A percentile compares a stretch with the other conserved stretches of the same genome.
These are phyloP conservation scores for Aphrocallistes beatrix DNA, from an alignment of 37 sponge, comb jelly and placozoan species.

Conservation along the genomic window DNA sequence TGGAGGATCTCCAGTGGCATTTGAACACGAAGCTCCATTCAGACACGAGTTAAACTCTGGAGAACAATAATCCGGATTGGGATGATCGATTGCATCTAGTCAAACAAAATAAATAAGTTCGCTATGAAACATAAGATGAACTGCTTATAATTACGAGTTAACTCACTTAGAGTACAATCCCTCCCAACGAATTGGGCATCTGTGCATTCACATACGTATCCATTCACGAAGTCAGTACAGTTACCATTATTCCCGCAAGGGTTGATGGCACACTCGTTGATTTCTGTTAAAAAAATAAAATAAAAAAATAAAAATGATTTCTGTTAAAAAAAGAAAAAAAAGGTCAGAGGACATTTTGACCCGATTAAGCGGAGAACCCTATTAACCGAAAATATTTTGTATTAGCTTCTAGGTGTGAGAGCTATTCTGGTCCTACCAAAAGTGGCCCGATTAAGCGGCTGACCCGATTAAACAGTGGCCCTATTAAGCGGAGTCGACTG, in stretches of 20 bases:
- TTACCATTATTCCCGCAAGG: neutral
- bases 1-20: neutral
- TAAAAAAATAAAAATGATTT: no score
- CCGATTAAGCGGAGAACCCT: no score
- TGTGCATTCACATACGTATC: slow-evolving; percentile 7
- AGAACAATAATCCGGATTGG: neutral
- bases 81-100: neutral
- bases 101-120: no score
- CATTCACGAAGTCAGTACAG: slow-evolving; percentile 9
- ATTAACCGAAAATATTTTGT: no score
- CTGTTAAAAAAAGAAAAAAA: no score
- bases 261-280: neutral
- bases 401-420: no score
- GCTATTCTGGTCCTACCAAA: no score
- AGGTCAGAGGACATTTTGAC: no score
- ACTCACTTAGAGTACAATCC: neutral
- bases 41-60: neutral
- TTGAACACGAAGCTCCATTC: neutral
- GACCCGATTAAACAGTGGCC: no score
- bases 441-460: no score
- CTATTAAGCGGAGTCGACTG: no score
- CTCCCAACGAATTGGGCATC: neutral
- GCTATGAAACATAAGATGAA: neutral
- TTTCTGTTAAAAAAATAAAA: neutral
- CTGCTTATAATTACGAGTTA: neutral